Evolutionary conservation across 92 coral and sea anemone genomes (phyloP).

Genomic region (Blastomussa wellsi): DNA sequence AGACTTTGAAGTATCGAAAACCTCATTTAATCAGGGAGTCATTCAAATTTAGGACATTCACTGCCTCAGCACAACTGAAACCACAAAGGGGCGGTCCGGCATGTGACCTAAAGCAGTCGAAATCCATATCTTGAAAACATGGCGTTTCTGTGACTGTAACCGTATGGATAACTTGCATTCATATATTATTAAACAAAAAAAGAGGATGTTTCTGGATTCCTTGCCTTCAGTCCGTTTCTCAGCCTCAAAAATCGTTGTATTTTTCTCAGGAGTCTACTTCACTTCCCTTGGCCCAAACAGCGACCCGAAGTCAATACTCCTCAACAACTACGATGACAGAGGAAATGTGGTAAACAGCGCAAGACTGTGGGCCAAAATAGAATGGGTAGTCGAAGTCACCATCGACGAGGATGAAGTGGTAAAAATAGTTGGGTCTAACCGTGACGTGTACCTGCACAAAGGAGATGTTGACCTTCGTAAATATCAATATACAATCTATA

Average conservation of each 20-base stretch:
- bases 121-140: too few relatives aligned
- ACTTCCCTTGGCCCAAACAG: constrained; percentile 38
- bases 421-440: constrained; percentile 18
- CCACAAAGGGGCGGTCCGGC: too few relatives aligned
- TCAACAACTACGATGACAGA: constrained; percentile 51
- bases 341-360: constrained; percentile 42
- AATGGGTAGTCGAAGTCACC: constrained; percentile 41
- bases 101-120: too few relatives aligned
- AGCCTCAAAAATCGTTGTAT: constrained; percentile 15
- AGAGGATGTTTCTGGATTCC: not conserved
- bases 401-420: constrained; percentile 22
- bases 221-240: constrained; percentile 9
- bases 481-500: constrained; percentile 16
- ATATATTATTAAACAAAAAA: too few relatives aligned
- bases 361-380: constrained; percentile 33
- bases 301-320: not conserved
- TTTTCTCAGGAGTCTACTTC: not conserved
- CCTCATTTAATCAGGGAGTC: too few relatives aligned
- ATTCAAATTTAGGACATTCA: too few relatives aligned
- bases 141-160: too few relatives aligned
- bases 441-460: constrained; percentile 44
- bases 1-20: too few relatives aligned
- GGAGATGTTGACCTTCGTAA: constrained; percentile 1
- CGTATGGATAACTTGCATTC: too few relatives aligned
- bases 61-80: too few relatives aligned